Conservation (phyloP, 1,140 invertebrate genomes). For the Popillia japonica region DNA sequence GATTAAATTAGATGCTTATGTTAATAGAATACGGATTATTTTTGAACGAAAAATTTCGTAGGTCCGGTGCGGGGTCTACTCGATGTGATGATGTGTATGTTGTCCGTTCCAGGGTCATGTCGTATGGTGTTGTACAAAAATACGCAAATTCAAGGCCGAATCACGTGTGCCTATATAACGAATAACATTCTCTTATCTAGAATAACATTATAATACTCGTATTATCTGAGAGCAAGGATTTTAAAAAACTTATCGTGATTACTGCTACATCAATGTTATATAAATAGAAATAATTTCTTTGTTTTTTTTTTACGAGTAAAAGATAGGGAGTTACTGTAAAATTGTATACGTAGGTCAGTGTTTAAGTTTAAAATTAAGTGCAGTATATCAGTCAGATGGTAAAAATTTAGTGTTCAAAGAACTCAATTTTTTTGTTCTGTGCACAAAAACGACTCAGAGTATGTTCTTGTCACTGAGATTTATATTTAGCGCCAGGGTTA, state of each 20-base stretch:
- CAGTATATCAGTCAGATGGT: no score
- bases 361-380: neutral
- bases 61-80: neutral
- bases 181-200: neutral
- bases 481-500: no score
- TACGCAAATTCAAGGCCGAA: constrained; percentile 4
- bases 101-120: constrained; percentile 14
- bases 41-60: neutral
- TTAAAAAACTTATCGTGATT: neutral
- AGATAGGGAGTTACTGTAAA: no score
- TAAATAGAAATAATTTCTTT: no score
- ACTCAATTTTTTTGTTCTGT: no score
- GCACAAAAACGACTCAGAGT: no score
- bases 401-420: no score
- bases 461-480: no score
- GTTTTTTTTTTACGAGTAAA: no score
- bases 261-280: neutral
- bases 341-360: neutral
- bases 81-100: neutral
- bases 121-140: neutral
- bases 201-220: neutral
- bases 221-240: neutral
- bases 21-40: neutral
- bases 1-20: neutral
- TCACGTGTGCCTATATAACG: neutral